Conservation (phyloP, 2,113 vertebrate species). For the Pluvialis apricaria region DNA sequence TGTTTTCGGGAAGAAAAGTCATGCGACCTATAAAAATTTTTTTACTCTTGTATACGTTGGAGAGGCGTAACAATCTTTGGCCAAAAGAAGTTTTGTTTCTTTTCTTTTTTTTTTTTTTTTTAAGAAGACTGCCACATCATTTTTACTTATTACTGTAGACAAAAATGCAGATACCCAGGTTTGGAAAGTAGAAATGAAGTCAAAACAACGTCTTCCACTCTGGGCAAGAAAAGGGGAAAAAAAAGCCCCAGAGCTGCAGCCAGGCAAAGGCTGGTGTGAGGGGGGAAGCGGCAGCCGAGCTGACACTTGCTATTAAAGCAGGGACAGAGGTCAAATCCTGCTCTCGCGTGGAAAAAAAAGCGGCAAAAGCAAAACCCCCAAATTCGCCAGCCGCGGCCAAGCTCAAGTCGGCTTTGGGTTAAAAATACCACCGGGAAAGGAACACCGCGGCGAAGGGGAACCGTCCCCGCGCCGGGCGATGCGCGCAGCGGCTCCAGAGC, state of each 20-base stretch:
- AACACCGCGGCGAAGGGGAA: not conserved
- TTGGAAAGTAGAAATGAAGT: not conserved
- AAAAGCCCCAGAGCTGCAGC: not conserved
- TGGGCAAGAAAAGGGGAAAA: not conserved
- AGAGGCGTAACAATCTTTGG: not conserved
- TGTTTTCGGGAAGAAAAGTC: not conserved
- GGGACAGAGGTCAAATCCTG: not conserved
- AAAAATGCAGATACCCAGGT: not conserved
- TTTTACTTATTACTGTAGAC: not conserved
- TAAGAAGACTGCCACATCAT: not conserved
- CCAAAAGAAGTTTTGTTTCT: not conserved
- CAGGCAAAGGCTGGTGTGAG: not conserved
- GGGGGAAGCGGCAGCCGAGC: not conserved
- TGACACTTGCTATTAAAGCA: not conserved
- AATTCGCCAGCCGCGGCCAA: not conserved
- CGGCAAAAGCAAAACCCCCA: not conserved
- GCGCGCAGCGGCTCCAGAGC: not conserved
- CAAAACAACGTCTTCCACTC: not conserved
- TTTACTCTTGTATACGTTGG: not conserved
- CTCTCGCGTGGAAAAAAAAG: too few relatives aligned
- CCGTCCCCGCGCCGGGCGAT: not conserved
- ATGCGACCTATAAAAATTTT: too few relatives aligned
- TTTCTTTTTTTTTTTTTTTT: not conserved
- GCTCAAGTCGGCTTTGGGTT: conserved; percentile 10
- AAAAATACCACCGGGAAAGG: not conserved